Evolutionary conservation across 92 coral and sea anemone species (phyloP), one percentile per base, ranked within the genome.

Genomic region (Actinernus sp.): DNA sequence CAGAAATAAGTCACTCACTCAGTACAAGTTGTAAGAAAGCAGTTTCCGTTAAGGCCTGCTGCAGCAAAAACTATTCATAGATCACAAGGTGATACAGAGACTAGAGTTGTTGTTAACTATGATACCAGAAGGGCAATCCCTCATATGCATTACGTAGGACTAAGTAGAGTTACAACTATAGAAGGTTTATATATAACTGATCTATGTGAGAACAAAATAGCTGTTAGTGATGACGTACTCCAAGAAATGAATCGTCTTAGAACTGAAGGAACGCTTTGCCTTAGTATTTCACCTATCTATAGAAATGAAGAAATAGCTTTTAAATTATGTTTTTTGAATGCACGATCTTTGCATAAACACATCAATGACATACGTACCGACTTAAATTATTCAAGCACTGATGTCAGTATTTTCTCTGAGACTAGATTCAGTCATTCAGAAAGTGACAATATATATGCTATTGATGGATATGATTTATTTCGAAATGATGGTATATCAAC

Each of bases 61-160:
- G 82, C 86, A 51, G n/a, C 76, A 82, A 22, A 74, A 82, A 82
- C 88, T 19, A 64, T 76, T 8, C 90, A 83, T 34, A 84, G 85
- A 38, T 71, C 88, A 55, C 85, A 81, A 68, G 88, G 88, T 61
- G 88, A 87, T 47, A 86, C 92, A 26, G 88, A 86, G n/a, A 40
- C 73, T 28, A 41, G 65, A 68, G 46, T 86, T 55, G 88, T 80
- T 52, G 92, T 73, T 23, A 86, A 86, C 57, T 72, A 71, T 61
- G 64, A 59, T 17, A 78, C 85, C 21, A 81, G 51, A 73, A 79
- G 68, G 40, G 80, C 88, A 16, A 86, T 80, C 17, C 78, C 85
- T 63, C 93, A 87, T 36, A 82, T 75, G 55, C 93, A 88, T 64
- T 81, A 88, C 71, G 89, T 76, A 13, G 89, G 85, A 10, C 57